These are phyloP conservation scores for Entelurus aequoreus DNA, from an alignment of 2,113 vertebrate genomes.

Conservation along the genomic window DNA sequence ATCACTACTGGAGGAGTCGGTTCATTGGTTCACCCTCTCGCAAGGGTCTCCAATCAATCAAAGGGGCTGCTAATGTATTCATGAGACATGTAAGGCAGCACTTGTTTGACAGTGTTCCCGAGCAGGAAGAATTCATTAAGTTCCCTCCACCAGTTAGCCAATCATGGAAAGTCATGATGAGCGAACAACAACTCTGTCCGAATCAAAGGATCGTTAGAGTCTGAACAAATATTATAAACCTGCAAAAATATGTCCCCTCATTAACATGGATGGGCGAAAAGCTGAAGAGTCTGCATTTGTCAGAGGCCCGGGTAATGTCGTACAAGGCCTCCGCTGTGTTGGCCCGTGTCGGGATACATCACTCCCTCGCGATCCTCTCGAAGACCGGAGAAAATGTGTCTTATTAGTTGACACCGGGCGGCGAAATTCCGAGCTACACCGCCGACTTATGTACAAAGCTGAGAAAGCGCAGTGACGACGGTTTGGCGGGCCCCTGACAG, in stretches of 20 bases:
- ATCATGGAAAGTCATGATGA: constrained; percentile 48
- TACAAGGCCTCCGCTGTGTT: constrained; percentile 69
- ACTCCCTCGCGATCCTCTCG: constrained; percentile 63
- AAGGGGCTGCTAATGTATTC: constrained; percentile 71
- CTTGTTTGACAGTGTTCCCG: constrained; percentile 75
- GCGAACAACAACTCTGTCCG: constrained; percentile 36
- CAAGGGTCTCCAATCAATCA: constrained; percentile 75
- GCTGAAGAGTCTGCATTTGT: constrained; percentile 59
- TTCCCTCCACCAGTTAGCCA: constrained; percentile 61
- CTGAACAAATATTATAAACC: constrained; percentile 65
- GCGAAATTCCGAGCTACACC: constrained; percentile 71
- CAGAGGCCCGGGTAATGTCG: constrained; percentile 53
- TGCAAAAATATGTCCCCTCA: constrained; percentile 71
- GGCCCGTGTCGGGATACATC: constrained; percentile 57
- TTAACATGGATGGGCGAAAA: constrained; percentile 68
- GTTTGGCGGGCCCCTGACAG: constrained; percentile 47
- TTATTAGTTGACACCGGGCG: constrained; percentile 67
- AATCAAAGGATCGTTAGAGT: constrained; percentile 57
- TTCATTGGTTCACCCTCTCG: constrained; percentile 68
- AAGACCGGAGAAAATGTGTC: constrained; percentile 61
- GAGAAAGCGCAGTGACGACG: constrained; percentile 57
- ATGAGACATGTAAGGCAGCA: constrained; percentile 70
- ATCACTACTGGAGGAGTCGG: constrained; percentile 70
- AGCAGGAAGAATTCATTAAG: constrained; percentile 76
- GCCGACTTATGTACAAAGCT: constrained; percentile 74